Base-by-base conservation (phyloP, 1,140 invertebrate genomes). In the Thaumatotibia leucotreta region DNA sequence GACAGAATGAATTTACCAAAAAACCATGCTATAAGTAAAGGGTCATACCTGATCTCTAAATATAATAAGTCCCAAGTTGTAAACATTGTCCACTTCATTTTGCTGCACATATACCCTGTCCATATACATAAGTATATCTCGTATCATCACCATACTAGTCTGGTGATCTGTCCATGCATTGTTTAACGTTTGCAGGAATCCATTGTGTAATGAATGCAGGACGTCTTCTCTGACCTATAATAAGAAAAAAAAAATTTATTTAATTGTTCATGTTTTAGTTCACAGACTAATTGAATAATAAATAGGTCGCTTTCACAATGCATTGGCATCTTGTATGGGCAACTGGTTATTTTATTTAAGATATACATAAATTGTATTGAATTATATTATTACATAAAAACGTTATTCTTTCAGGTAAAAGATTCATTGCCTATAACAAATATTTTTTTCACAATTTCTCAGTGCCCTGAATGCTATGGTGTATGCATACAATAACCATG, bases 61-160 rank as follows among this genome's bases (percentile, higher is more conserved):
- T 82, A 99, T 97, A 75, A 98, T 98, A 70, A 99, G 94, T 75
- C 99, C 99, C 72, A 99, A 93, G 92, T 99, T 99, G 91, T 99
- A 99, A 52, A 99, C 99, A 93, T 99, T 99, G 79, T 99, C 98
- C 39, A 99, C 97, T 92, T 97, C 98, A 85, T 99, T 98, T 88
- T 99, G 98, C 86, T 98, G 97, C 20, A 99, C 99, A 93, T 99
- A 99, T 17, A 99, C 99, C 71, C 99, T 94, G 91, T 99, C 99
- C 98, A 99, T 99, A 84, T 99, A 99, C 99, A 99, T 99, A 0
- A 99, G 94, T 84, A 99, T 99, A 88, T 99, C 99, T 73, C 99
- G 93, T 70, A 99, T 99, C 99, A 99, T 99, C n/a, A 99, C 98
- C 99, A 99, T 99, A 5, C 98, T 99, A 4, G 98, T 99, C 85